Evolutionary conservation across 1,140 invertebrate species (phyloP).

Genomic region (Venustaconcha ellipsiformis): DNA sequence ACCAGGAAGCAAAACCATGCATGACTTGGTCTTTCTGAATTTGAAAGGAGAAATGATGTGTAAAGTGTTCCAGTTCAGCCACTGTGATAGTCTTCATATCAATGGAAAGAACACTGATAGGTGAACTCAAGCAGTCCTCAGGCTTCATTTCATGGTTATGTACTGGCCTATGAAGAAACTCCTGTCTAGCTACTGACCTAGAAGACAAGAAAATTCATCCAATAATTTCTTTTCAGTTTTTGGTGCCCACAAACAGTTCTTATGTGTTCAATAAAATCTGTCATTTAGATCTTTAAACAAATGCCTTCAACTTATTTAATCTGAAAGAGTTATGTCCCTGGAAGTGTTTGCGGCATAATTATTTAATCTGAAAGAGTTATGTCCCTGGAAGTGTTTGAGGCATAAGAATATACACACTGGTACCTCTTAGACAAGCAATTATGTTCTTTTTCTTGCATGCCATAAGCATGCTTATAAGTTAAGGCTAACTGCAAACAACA

Average conservation of each 20-base stretch:
- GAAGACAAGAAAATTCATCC: conserved; percentile 4
- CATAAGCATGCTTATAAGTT: too few relatives aligned
- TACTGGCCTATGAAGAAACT: conserved; percentile 18
- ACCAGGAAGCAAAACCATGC: conserved; percentile 37
- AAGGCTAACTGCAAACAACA: too few relatives aligned
- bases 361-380: too few relatives aligned
- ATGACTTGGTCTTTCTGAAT: conserved; percentile 10
- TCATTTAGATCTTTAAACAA: too few relatives aligned
- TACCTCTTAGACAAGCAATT: too few relatives aligned
- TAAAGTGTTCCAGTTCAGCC: conserved; percentile 21
- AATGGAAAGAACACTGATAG: conserved; percentile 2
- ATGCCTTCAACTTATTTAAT: too few relatives aligned
- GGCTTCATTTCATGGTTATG: conserved; percentile 24
- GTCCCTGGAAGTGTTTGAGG: too few relatives aligned
- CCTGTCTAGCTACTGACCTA: conserved; percentile 19
- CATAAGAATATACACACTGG: too few relatives aligned
- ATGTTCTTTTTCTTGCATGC: too few relatives aligned
- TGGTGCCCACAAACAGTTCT: not conserved
- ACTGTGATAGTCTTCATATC: conserved; percentile 28
- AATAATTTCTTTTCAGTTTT: not conserved
- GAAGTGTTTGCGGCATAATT: too few relatives aligned
- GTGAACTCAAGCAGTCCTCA: conserved; percentile 15
- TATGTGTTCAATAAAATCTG: not conserved
- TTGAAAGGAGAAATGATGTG: conserved; percentile 19
- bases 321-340: too few relatives aligned